phyloP scores from a whole-genome alignment of 2,797 vertebrate species.

The Cirrhinus molitorella region DNA sequence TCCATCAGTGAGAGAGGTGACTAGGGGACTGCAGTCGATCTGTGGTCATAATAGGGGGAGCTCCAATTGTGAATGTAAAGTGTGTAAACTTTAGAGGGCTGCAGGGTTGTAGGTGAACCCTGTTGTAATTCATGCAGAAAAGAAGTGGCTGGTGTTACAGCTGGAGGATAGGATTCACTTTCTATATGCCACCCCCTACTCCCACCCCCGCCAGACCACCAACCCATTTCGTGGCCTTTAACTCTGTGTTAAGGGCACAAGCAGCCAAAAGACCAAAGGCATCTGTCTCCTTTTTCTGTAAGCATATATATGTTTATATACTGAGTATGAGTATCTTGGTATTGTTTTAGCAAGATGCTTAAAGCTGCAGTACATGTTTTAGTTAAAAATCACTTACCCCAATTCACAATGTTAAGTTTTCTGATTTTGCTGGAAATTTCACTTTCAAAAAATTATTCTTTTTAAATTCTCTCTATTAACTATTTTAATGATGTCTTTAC shows the following conservation, averaged over 20 bases:
- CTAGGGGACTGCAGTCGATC: slow-evolving; percentile 23
- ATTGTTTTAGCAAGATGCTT: background rate
- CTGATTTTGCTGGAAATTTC: background rate
- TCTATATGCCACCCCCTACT: slow-evolving; percentile 55
- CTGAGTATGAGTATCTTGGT: background rate
- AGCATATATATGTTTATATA: background rate
- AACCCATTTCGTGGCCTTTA: background rate
- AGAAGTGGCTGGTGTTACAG: slow-evolving; percentile 77
- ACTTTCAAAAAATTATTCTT: too few species aligned
- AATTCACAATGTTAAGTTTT: background rate
- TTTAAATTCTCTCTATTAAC: too few species aligned
- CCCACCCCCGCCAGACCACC: slow-evolving; percentile 34
- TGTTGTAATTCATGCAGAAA: slow-evolving; percentile 66
- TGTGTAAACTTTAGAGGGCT: slow-evolving; percentile 61
- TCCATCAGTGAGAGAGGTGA: slow-evolving; percentile 16
- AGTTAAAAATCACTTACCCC: background rate
- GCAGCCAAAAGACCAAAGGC: background rate
- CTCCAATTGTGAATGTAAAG: slow-evolving; percentile 56
- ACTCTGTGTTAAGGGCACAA: background rate
- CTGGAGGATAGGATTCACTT: slow-evolving; percentile 51
- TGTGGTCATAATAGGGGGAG: slow-evolving; percentile 49
- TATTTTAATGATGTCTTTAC: too few species aligned
- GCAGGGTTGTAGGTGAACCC: slow-evolving; percentile 58
- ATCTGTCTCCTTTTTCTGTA: background rate
- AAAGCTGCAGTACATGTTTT: background rate